These are phyloP conservation scores for Corythucha ciliata DNA, from an alignment of 2,888 invertebrate species.

Conservation along the genomic window DNA sequence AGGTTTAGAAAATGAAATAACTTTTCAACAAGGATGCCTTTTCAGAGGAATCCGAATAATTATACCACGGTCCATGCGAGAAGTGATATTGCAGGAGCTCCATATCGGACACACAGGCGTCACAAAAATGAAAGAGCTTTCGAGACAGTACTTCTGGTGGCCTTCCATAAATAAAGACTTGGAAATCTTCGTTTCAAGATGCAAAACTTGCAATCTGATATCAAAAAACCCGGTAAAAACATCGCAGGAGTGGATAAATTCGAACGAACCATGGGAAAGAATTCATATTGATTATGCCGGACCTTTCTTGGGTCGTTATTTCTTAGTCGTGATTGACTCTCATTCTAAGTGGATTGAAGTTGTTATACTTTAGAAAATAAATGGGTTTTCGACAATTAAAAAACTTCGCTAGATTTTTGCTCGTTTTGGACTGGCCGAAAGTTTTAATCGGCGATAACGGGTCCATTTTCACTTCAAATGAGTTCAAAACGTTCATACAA, in stretches of 20 bases:
- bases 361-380: too few relatives aligned
- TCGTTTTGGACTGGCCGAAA: too few relatives aligned
- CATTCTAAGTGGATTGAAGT: constrained; percentile 14
- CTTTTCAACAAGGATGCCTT: constrained; percentile 12
- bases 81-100: constrained; percentile 5
- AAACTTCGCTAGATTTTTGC: too few relatives aligned
- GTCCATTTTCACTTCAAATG: constrained; percentile 8
- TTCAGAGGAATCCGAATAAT: constrained; percentile 17
- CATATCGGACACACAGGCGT: constrained; percentile 8
- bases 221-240: constrained; percentile 1
- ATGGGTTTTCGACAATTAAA: too few relatives aligned
- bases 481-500: constrained; percentile 8
- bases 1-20: too few relatives aligned
- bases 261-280: constrained; percentile 8
- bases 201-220: neutral
- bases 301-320: constrained; percentile 13
- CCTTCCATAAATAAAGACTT: constrained; percentile 8
- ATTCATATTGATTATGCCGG: constrained; percentile 15
- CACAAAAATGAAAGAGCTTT: constrained; percentile 12
- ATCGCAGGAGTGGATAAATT: constrained; percentile 14
- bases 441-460: constrained; percentile 19
- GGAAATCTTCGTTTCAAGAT: constrained; percentile 1
- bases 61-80: neutral
- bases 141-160: constrained; percentile 8
- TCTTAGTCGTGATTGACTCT: constrained; percentile 11